phyloP scores from a whole-genome alignment of 2,888 invertebrate species.

The Flexamia atlantica region DNA sequence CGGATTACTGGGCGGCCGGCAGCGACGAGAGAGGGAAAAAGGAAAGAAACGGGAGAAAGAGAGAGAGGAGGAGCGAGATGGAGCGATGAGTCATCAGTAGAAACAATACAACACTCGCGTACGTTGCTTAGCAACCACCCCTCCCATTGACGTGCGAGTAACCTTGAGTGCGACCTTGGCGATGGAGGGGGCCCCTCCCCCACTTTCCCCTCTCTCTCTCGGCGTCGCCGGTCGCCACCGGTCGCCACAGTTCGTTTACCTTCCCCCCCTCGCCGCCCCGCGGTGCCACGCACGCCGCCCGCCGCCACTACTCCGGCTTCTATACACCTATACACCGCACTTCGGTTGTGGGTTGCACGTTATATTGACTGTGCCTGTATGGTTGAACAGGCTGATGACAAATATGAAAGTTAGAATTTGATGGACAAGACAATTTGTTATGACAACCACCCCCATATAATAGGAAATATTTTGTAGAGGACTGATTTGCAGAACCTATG shows the following conservation, averaged over 20 bases:
- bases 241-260: slow-evolving; percentile 48
- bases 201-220: not conserved
- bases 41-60: not conserved
- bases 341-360: not conserved
- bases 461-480: too few relatives aligned
- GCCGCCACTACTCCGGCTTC: not conserved
- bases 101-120: slow-evolving; percentile 48
- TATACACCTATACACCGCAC: not conserved
- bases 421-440: too few relatives aligned
- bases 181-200: slow-evolving; percentile 28
- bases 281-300: slow-evolving; percentile 15
- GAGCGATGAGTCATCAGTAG: slow-evolving; percentile 33
- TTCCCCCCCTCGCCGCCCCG: slow-evolving; percentile 5
- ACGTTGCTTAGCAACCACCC: slow-evolving; percentile 45
- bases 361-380: too few relatives aligned
- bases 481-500: too few relatives aligned
- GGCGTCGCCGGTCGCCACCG: not conserved
- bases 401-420: too few relatives aligned
- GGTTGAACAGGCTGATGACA: too few relatives aligned
- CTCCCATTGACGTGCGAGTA: slow-evolving; percentile 49
- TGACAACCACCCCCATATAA: too few relatives aligned
- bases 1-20: slow-evolving; percentile 25
- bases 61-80: not conserved
- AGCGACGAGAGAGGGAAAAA: not conserved
- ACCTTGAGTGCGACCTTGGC: slow-evolving; percentile 38